Percentiles rank a stretch among this genome's conserved stretches.
Conservation (phyloP, 2,113 vertebrate species). For the Alectura lathami region DNA sequence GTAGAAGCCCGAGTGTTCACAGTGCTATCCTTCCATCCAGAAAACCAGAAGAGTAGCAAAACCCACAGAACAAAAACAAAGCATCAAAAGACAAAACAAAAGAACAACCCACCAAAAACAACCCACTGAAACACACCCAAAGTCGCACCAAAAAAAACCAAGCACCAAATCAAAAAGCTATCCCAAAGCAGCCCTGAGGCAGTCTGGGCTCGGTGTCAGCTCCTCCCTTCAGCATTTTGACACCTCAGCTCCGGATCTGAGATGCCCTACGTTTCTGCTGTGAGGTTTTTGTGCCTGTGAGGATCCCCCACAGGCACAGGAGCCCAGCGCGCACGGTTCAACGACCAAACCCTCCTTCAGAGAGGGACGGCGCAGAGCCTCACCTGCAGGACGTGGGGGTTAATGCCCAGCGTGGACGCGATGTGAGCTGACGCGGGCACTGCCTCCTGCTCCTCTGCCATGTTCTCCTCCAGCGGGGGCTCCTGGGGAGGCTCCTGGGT, state of each 20-base stretch:
- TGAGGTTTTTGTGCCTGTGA: accelerated
- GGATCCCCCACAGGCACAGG: too few species aligned
- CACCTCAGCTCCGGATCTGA: not conserved
- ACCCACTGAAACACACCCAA: too few species aligned
- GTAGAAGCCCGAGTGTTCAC: accelerated
- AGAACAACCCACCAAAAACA: not conserved
- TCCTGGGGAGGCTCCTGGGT: constrained; percentile 86
- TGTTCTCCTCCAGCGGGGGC: constrained; percentile 55
- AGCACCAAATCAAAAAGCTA: not conserved
- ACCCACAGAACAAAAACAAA: not conserved
- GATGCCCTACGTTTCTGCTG: too few species aligned
- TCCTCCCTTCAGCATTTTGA: not conserved
- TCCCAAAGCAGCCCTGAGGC: not conserved
- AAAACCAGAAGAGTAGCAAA: not conserved
- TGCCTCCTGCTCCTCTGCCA: constrained; percentile 78
- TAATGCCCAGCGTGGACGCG: constrained; percentile 86
- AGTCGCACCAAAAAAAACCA: not conserved
- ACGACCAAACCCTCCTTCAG: too few species aligned
- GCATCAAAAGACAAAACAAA: not conserved
- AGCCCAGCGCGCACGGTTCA: accelerated
- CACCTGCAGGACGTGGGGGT: constrained; percentile 95
- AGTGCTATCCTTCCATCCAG: not conserved
- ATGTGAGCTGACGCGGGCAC: constrained; percentile 86
- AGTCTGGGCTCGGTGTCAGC: accelerated
- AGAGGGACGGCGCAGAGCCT: not conserved